Conservation (phyloP, 2,113 vertebrate species). For the Coptodon bakossiorum region DNA sequence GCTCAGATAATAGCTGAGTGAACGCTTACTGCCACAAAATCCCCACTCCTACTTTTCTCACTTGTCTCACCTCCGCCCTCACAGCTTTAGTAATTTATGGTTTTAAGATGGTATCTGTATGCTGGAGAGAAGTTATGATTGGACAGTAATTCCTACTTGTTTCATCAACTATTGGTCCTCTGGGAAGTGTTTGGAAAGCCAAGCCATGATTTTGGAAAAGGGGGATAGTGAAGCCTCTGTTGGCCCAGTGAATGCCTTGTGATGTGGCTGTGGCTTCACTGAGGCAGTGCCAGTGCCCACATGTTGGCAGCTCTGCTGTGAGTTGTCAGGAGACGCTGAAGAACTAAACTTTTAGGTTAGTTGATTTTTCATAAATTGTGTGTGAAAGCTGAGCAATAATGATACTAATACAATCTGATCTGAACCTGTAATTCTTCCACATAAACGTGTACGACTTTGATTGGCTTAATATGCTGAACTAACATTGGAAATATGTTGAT, state of each 20-base stretch:
- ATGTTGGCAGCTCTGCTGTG: constrained; percentile 10
- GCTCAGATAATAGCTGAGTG: neutral
- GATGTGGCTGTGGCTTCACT: neutral
- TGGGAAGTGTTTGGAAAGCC: neutral
- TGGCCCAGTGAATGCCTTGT: neutral
- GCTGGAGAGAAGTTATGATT: neutral
- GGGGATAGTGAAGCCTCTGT: neutral
- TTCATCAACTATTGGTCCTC: neutral
- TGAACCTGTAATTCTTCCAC: neutral
- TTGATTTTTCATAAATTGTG: neutral
- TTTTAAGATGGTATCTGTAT: neutral
- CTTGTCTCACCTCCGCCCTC: neutral
- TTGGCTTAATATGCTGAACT: neutral
- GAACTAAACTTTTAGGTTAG: neutral
- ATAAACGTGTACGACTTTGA: neutral
- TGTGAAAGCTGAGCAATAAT: neutral
- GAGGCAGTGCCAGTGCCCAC: constrained; percentile 20
- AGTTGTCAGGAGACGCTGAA: neutral
- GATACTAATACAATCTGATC: neutral
- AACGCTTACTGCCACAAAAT: neutral
- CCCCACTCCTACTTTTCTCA: neutral
- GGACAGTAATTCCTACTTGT: neutral
- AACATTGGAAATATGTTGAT: neutral
- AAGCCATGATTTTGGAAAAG: neutral
- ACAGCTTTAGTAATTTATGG: constrained; percentile 9